Conservation (phyloP, 2,888 invertebrate genomes). For the Acanthosoma haemorrhoidale region DNA sequence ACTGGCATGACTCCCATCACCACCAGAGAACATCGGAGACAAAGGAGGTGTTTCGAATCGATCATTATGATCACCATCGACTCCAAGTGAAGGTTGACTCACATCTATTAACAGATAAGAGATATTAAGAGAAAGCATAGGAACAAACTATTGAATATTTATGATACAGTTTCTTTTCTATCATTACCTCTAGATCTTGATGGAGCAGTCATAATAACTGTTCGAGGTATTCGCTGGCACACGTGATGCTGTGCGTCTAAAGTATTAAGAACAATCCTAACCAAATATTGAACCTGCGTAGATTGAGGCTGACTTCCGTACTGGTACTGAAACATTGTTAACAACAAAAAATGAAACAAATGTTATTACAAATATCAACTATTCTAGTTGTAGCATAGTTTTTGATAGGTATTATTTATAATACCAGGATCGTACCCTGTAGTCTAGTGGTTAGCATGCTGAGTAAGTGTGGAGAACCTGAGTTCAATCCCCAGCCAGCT, state of each 20-base stretch:
- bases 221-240: conserved; percentile 77
- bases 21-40: conserved; percentile 58
- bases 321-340: conserved; percentile 61
- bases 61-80: conserved; percentile 54
- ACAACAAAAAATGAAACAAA: conserved; percentile 12
- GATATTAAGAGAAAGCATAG: no score
- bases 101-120: conserved; percentile 56
- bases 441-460: no score
- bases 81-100: conserved; percentile 69
- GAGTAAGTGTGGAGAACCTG: no score
- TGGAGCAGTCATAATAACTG: conserved; percentile 66
- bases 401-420: no score
- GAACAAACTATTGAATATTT: no score
- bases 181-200: conserved; percentile 60
- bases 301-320: conserved; percentile 62
- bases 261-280: conserved; percentile 86
- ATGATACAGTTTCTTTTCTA: no score
- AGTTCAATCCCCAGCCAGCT: no score
- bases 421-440: background rate
- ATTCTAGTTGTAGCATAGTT: no score
- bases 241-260: conserved; percentile 86
- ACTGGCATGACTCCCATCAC: conserved; percentile 45
- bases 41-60: conserved; percentile 54
- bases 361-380: no score
- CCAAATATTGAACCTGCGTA: conserved; percentile 67